phyloP scores from a whole-genome alignment of 2,797 vertebrate genomes.

The Gallirallus australis region DNA sequence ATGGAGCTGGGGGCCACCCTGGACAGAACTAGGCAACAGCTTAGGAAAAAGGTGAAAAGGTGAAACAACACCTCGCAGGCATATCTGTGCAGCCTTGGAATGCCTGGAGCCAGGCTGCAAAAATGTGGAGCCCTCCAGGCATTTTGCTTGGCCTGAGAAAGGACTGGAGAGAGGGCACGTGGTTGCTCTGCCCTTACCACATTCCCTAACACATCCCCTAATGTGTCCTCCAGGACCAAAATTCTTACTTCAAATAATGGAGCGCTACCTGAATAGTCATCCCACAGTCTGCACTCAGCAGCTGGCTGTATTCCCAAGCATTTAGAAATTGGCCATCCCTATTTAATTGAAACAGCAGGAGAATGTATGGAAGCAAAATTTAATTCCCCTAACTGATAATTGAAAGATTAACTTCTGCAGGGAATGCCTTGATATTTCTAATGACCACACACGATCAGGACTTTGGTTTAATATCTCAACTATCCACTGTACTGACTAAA shows the following conservation, averaged over 20 bases:
- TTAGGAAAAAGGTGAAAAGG: background rate
- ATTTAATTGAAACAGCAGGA: conserved; percentile 45
- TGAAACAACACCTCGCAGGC: background rate
- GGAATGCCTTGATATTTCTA: conserved; percentile 37
- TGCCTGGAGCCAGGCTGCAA: background rate
- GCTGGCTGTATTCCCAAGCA: conserved; percentile 39
- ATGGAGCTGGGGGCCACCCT: background rate
- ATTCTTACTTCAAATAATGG: background rate
- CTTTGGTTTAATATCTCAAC: background rate
- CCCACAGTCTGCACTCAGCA: background rate
- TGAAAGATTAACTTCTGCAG: conserved; percentile 36
- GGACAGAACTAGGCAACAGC: background rate
- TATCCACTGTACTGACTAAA: background rate
- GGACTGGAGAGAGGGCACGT: background rate
- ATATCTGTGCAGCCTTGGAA: background rate
- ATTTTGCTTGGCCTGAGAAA: conserved; percentile 15
- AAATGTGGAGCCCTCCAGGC: background rate
- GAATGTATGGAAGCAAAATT: conserved; percentile 42
- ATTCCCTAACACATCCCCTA: background rate
- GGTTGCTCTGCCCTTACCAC: background rate
- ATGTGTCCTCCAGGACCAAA: background rate
- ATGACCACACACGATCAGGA: background rate
- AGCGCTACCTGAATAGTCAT: background rate
- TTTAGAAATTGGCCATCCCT: conserved; percentile 19
- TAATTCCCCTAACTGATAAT: conserved; percentile 36